Percentiles rank a stretch among this genome's conserved stretches.
phyloP scores from a whole-genome alignment of 1,140 invertebrate species.

The Drosophila nigrodunni region DNA sequence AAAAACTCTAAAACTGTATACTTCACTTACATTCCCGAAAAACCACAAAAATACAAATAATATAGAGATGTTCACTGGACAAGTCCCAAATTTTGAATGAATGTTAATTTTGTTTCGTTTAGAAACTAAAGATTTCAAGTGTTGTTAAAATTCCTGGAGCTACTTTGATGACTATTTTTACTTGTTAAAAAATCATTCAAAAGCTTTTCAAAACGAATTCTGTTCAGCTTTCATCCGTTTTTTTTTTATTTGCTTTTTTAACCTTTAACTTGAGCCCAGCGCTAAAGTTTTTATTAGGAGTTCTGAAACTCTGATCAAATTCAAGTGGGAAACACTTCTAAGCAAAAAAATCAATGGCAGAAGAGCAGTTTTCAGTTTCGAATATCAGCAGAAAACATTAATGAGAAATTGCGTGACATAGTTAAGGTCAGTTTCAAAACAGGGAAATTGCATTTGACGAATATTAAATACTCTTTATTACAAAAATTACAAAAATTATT shows the following conservation, averaged over 20 bases:
- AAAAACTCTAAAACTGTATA: no score
- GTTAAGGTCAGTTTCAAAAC: slow-evolving; percentile 12
- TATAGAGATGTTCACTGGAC: slow-evolving; percentile 9
- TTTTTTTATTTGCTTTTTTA: slow-evolving; percentile 9
- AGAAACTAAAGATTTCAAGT: background rate
- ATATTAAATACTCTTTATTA: background rate
- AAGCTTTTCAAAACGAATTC: background rate
- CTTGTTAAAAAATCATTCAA: no score
- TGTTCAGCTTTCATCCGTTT: background rate
- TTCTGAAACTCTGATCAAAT: background rate
- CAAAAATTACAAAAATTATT: no score
- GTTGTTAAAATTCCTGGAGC: background rate
- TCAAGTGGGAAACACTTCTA: background rate
- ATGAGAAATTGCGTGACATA: slow-evolving; percentile 11
- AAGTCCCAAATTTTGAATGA: slow-evolving; percentile 6
- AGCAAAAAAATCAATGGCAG: background rate
- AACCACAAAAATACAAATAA: slow-evolving; percentile 21
- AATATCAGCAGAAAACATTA: slow-evolving; percentile 22
- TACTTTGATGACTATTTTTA: background rate
- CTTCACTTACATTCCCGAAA: slow-evolving; percentile 8
- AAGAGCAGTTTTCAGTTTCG: slow-evolving; percentile 14
- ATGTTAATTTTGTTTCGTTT: background rate
- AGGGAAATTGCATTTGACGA: background rate
- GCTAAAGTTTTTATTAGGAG: background rate
- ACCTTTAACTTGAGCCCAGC: slow-evolving; percentile 6